phyloP scores from a whole-genome alignment of 2,113 vertebrate genomes.

The Coracopsis vasa region DNA sequence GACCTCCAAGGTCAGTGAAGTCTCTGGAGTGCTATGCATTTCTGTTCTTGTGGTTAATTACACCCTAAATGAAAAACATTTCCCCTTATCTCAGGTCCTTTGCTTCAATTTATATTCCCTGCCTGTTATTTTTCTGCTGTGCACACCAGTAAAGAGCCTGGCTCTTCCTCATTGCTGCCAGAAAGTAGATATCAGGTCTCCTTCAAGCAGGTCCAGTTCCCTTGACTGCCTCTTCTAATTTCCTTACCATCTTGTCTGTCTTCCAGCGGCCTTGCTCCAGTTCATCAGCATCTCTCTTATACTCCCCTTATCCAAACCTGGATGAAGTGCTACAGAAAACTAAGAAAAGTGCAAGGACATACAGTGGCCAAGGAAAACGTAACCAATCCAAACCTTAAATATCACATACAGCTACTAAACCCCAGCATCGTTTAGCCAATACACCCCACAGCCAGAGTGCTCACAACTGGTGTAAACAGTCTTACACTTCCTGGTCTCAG shows the following conservation, averaged over 20 bases:
- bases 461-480: neutral
- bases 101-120: neutral
- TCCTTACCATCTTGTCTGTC: neutral
- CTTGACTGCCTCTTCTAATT: neutral
- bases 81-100: neutral
- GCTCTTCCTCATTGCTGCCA: neutral
- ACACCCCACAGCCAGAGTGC: neutral
- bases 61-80: neutral
- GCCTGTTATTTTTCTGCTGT: neutral
- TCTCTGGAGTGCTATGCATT: neutral
- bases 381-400: neutral
- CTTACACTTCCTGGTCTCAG: neutral
- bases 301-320: neutral
- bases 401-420: neutral
- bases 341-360: neutral
- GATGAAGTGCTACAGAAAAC: neutral
- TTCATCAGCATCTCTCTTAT: neutral
- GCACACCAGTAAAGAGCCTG: neutral
- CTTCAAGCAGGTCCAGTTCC: neutral
- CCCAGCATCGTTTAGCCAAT: neutral
- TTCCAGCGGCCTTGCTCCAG: neutral
- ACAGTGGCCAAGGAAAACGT: neutral
- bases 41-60: neutral
- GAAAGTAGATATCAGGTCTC: neutral
- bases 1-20: neutral